Evolutionary conservation across 2,888 invertebrate species (phyloP), one percentile per base, ranked within the genome.

Genomic region (Microctonus aethiopoides): DNA sequence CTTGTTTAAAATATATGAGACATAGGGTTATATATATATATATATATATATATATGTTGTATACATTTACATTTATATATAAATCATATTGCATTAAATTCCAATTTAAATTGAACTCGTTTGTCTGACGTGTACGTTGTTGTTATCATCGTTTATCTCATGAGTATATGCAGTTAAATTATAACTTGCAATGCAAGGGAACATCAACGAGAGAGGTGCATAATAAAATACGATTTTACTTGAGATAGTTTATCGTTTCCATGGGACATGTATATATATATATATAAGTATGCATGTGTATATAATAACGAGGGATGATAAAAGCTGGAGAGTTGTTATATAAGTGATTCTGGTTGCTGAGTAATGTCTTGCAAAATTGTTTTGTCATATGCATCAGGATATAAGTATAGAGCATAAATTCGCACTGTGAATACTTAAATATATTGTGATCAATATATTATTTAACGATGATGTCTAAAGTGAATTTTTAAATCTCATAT

Each of bases 11-110:
- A 29, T 56, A 46, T 34, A 16, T 20, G 39, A 24, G 24, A 56
- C 22, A n/a, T n/a, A n/a, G n/a, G n/a, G n/a, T n/a, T n/a, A n/a
- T n/a, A n/a, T n/a, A n/a, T n/a, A n/a, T n/a, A n/a, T n/a, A n/a
- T n/a, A n/a, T n/a, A n/a, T n/a, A n/a, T n/a, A n/a, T n/a, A n/a
- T n/a, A n/a, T n/a, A n/a, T n/a, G 71, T 72, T 68, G 70, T 75
- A 74, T 72, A 74, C 60, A 57, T 70, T 71, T 67, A 66, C 66
- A 70, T 46, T n/a, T 29, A 26, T 29, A 46, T 10, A 62, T 46
- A 36, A 20, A 46, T 32, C 46, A 51, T 52, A 20, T 34, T 20
- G 36, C 22, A 11, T 63, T 46, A 63, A 51, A 63, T 63, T 52
- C 34, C 51, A 63, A 34, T 63, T 52, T 63, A 63, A 34, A 63